Percentiles rank a stretch among this genome's conserved stretches.
phyloP scores from a whole-genome alignment of 2,797 vertebrate species.

The Myioborus miniatus region DNA sequence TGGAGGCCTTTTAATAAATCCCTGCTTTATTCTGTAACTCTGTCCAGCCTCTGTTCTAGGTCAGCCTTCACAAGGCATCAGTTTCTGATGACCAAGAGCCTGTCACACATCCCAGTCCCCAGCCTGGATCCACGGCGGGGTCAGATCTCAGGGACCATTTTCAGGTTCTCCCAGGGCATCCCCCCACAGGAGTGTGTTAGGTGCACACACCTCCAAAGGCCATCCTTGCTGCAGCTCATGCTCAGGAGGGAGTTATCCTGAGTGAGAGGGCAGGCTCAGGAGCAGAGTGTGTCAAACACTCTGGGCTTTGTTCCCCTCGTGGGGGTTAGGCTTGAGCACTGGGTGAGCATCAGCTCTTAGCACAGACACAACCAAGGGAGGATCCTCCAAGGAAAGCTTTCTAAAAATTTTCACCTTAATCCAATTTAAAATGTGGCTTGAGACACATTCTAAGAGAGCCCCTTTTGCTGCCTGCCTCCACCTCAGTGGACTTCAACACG shows the following conservation, averaged over 20 bases:
- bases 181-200: background rate
- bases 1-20: background rate
- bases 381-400: background rate
- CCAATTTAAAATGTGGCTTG: background rate
- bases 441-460: background rate
- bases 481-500: background rate
- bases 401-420: background rate
- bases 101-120: background rate
- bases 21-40: background rate
- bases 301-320: fast-evolving
- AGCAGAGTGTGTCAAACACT: background rate
- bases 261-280: background rate
- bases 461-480: background rate
- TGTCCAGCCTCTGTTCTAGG: background rate
- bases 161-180: background rate
- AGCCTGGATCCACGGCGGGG: fast-evolving
- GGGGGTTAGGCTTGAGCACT: background rate
- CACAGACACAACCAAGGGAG: background rate
- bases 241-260: background rate
- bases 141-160: background rate
- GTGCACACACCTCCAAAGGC: background rate
- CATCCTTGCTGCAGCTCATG: background rate
- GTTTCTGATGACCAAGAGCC: background rate
- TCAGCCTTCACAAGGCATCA: background rate
- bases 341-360: background rate